Conservation (phyloP, 2,888 invertebrate genomes). For the Syritta pipiens region DNA sequence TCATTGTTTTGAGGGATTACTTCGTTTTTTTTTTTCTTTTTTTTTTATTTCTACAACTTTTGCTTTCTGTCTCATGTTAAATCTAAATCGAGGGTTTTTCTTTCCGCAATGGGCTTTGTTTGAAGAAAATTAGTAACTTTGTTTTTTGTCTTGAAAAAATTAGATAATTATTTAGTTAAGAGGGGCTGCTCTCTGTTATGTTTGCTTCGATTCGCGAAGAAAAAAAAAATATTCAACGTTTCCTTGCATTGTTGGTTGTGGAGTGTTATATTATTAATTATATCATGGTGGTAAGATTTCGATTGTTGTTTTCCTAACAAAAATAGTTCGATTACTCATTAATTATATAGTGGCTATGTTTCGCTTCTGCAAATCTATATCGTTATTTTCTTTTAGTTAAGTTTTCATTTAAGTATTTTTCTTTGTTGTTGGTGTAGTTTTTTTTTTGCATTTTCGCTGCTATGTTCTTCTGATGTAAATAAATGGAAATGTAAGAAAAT, state of each 20-base stretch:
- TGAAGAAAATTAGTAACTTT: constrained; percentile 36
- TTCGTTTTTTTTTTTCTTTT: constrained; percentile 27
- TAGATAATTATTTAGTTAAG: constrained; percentile 41
- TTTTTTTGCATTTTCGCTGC: constrained; percentile 41
- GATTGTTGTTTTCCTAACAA: constrained; percentile 52
- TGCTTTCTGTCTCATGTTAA: constrained; percentile 60
- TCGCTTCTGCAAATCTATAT: constrained; percentile 63
- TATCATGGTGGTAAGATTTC: constrained; percentile 50
- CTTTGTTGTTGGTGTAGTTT: constrained; percentile 33
- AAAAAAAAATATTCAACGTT: constrained; percentile 36
- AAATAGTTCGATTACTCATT: constrained; percentile 40
- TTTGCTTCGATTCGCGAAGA: constrained; percentile 40
- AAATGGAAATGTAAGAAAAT: constrained; percentile 63
- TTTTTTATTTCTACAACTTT: no score
- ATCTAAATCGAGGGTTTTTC: constrained; percentile 64
- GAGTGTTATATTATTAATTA: constrained; percentile 44
- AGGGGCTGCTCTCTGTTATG: constrained; percentile 54
- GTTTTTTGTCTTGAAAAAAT: constrained; percentile 19
- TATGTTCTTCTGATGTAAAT: constrained; percentile 40
- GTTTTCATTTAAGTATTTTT: constrained; percentile 13
- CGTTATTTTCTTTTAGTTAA: constrained; percentile 60
- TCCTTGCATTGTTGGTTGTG: constrained; percentile 41
- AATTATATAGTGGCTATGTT: constrained; percentile 67
- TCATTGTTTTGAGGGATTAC: constrained; percentile 41
- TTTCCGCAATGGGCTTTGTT: constrained; percentile 35